A percentile compares a stretch with the other conserved stretches of the same genome.
These are phyloP conservation scores for Diprion similis DNA, from an alignment of 1,140 invertebrate genomes.

Conservation along the genomic window DNA sequence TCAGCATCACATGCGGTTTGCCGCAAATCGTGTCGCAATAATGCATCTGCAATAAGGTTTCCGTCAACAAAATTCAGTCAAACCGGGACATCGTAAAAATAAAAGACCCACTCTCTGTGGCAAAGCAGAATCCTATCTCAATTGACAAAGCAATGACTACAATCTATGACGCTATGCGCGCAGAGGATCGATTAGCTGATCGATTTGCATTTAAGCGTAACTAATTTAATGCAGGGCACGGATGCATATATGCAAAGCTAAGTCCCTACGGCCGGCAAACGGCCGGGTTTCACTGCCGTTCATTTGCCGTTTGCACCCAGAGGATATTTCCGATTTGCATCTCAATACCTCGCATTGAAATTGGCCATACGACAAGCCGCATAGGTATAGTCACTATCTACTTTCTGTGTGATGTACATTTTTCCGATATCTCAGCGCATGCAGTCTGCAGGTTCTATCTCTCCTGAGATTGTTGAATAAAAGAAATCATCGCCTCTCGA, in stretches of 20 bases:
- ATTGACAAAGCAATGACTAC: conserved; percentile 2
- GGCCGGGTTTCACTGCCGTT: conserved; percentile 34
- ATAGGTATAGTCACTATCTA: background rate
- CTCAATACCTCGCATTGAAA: background rate
- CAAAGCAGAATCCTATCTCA: background rate
- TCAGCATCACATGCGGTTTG: no score
- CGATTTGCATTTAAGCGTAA: conserved; percentile 62
- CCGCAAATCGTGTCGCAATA: background rate
- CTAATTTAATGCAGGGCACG: conserved; percentile 52
- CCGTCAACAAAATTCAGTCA: no score
- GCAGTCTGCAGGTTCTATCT: no score
- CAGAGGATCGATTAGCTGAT: conserved; percentile 47
- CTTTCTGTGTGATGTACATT: background rate
- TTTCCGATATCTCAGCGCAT: no score
- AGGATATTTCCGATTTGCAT: conserved; percentile 12
- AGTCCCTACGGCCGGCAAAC: conserved; percentile 38
- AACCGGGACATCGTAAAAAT: no score
- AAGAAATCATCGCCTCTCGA: no score
- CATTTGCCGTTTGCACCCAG: conserved; percentile 28
- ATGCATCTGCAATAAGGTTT: no score
- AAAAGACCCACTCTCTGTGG: no score
- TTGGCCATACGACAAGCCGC: background rate
- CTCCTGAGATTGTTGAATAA: no score
- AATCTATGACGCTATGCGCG: background rate
- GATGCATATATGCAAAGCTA: conserved; percentile 51